phyloP scores from a whole-genome alignment of 2,113 vertebrate species.

The Crotalus helleri region DNA sequence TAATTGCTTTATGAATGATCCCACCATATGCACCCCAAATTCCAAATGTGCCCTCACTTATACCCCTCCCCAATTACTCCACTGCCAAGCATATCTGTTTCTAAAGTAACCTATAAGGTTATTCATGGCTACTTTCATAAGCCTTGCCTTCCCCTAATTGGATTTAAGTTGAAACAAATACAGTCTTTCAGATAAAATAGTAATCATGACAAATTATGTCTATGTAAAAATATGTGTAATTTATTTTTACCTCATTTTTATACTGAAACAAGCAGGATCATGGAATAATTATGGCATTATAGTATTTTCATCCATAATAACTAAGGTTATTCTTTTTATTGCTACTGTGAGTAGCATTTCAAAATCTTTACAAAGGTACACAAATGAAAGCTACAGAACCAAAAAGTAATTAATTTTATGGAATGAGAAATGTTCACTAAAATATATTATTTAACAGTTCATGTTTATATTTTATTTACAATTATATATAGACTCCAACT shows the following conservation, averaged over 20 bases:
- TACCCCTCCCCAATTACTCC: neutral
- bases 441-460: neutral
- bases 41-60: too few species aligned
- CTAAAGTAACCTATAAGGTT: neutral
- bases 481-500: neutral
- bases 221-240: neutral
- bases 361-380: neutral
- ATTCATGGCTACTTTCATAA: neutral
- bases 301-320: conserved; percentile 4
- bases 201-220: conserved; percentile 13
- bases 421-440: neutral
- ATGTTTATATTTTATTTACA: neutral
- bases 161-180: neutral
- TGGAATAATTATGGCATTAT: neutral
- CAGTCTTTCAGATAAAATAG: conserved; percentile 30
- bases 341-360: neutral
- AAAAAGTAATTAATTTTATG: neutral
- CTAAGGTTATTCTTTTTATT: neutral
- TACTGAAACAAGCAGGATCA: neutral
- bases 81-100: neutral
- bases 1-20: too few species aligned
- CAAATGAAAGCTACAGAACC: neutral
- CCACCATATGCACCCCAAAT: too few species aligned
- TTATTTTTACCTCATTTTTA: neutral
- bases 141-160: neutral